These are phyloP conservation scores for Zenarchopterus dispar DNA, from an alignment of 2,797 vertebrate species.

Conservation along the genomic window DNA sequence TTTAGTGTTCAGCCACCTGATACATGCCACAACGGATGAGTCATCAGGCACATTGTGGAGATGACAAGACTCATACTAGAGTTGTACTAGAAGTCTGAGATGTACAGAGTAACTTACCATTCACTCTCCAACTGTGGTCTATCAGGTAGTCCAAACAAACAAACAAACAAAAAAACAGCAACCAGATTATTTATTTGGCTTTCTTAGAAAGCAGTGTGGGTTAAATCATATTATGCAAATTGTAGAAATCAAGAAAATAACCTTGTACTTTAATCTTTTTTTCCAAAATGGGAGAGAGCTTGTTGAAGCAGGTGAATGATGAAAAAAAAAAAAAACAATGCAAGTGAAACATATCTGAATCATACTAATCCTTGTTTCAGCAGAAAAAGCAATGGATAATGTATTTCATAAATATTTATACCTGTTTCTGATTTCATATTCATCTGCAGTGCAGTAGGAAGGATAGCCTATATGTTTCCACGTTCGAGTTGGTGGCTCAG, in stretches of 20 bases:
- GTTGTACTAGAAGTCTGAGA: too few relatives aligned
- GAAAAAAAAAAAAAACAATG: conserved; percentile 56
- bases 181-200: too few relatives aligned
- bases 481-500: conserved; percentile 25
- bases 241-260: neutral
- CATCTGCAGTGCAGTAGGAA: conserved; percentile 46
- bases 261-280: neutral
- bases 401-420: conserved; percentile 82
- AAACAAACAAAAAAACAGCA: too few relatives aligned
- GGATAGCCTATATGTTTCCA: conserved; percentile 18
- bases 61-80: too few relatives aligned
- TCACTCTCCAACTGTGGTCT: too few relatives aligned
- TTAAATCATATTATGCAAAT: neutral
- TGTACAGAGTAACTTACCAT: too few relatives aligned
- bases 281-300: neutral
- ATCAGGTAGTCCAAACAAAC: too few relatives aligned
- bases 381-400: conserved; percentile 67
- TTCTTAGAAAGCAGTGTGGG: neutral
- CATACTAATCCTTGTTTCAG: conserved; percentile 60
- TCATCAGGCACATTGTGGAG: too few relatives aligned
- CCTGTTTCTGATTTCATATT: conserved; percentile 71
- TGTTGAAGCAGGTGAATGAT: conserved; percentile 18
- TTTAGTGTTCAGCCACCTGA: too few relatives aligned
- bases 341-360: conserved; percentile 59
- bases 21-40: too few relatives aligned